These are phyloP conservation scores for Platerodrilus igneus DNA, from an alignment of 2,888 invertebrate genomes.

Conservation along the genomic window DNA sequence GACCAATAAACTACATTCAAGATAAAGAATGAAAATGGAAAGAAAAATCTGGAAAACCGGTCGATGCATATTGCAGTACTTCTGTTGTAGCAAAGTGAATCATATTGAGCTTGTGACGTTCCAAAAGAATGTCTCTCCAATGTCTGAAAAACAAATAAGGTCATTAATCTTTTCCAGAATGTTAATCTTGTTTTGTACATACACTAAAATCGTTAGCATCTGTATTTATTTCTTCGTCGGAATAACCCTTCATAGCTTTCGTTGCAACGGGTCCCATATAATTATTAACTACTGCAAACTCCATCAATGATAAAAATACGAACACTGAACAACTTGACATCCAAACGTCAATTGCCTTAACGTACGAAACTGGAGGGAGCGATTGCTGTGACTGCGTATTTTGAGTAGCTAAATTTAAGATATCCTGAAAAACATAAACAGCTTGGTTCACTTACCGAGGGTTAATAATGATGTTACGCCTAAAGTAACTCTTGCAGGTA, in stretches of 20 bases:
- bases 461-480: constrained; percentile 85
- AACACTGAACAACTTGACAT: constrained; percentile 90
- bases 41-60: constrained; percentile 82
- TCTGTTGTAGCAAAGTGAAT: constrained; percentile 76
- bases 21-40: constrained; percentile 84
- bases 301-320: constrained; percentile 85
- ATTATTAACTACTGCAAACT: constrained; percentile 86
- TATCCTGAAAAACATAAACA: constrained; percentile 1
- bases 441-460: constrained; percentile 53
- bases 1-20: constrained; percentile 90
- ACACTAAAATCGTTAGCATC: constrained; percentile 76
- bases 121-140: constrained; percentile 60
- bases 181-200: no score
- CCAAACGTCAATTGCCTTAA: constrained; percentile 90
- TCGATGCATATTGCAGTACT: constrained; percentile 81
- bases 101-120: constrained; percentile 66
- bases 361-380: constrained; percentile 85
- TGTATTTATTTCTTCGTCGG: constrained; percentile 73
- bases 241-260: constrained; percentile 86
- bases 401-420: constrained; percentile 67
- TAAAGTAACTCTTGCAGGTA: constrained; percentile 82
- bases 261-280: constrained; percentile 81
- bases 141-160: constrained; percentile 11
- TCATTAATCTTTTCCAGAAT: not conserved
- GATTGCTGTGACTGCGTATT: constrained; percentile 88